These are phyloP conservation scores for Melanostoma mellinum DNA, from an alignment of 2,888 invertebrate genomes.

Conservation along the genomic window DNA sequence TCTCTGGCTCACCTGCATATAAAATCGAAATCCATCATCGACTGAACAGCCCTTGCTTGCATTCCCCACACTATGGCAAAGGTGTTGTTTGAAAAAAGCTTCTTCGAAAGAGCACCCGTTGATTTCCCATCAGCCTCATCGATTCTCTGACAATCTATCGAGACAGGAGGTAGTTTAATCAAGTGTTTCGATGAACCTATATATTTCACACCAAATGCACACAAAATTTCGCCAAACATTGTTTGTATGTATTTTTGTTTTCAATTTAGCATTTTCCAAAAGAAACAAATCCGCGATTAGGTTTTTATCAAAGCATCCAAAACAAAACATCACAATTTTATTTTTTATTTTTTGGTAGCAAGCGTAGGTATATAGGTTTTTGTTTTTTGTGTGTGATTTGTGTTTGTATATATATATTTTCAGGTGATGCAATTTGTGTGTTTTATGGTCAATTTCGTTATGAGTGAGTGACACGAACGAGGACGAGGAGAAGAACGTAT, in stretches of 20 bases:
- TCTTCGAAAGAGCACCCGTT: constrained; percentile 79
- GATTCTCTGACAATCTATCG: constrained; percentile 79
- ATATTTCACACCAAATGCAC: constrained; percentile 69
- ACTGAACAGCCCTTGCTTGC: constrained; percentile 97
- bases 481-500: constrained; percentile 20
- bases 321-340: constrained; percentile 15
- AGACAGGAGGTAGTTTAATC: constrained; percentile 83
- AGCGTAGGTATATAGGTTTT: constrained; percentile 10
- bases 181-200: constrained; percentile 80
- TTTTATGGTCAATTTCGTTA: constrained; percentile 43
- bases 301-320: constrained; percentile 23
- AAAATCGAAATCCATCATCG: constrained; percentile 82
- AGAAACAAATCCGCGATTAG: constrained; percentile 45
- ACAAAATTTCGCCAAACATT: constrained; percentile 65
- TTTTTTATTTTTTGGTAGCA: constrained; percentile 1
- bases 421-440: constrained; percentile 44
- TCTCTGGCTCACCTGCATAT: constrained; percentile 80
- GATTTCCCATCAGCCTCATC: constrained; percentile 75
- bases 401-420: constrained; percentile 21
- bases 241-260: constrained; percentile 40
- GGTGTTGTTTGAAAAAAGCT: constrained; percentile 91
- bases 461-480: constrained; percentile 34
- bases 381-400: constrained; percentile 17
- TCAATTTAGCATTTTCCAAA: constrained; percentile 51
- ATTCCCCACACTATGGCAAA: constrained; percentile 99